A percentile compares a stretch with the other conserved stretches of the same genome.
phyloP scores from a whole-genome alignment of 1,140 invertebrate species.

The Heterodera carotae region DNA sequence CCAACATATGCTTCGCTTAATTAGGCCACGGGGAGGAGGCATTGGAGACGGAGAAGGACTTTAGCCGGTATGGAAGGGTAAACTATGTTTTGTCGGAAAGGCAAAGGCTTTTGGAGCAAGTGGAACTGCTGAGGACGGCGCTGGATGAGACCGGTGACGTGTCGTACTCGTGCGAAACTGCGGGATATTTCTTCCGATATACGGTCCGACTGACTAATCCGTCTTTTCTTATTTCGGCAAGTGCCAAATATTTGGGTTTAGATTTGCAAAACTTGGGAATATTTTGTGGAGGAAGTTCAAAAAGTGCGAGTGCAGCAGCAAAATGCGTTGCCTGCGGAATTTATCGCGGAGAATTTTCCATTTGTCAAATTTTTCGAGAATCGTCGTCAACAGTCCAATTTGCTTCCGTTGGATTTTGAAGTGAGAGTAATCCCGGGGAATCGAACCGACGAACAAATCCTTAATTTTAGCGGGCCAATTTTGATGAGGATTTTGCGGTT shows the following conservation, averaged over 20 bases:
- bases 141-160: constrained; percentile 85
- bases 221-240: background rate
- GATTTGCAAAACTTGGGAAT: constrained; percentile 79
- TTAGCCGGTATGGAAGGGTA: constrained; percentile 94
- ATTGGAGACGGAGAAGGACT: constrained; percentile 97
- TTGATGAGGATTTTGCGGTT: constrained; percentile 84
- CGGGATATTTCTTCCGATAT: constrained; percentile 76
- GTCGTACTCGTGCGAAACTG: constrained; percentile 96
- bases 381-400: constrained; percentile 71
- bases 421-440: constrained; percentile 24
- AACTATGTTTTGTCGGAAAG: constrained; percentile 93
- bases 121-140: constrained; percentile 82
- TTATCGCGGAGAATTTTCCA: constrained; percentile 74
- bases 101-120: constrained; percentile 83
- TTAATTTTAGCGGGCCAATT: constrained; percentile 68
- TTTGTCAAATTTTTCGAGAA: constrained; percentile 87
- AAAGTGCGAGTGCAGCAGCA: constrained; percentile 17
- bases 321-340: background rate
- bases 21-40: constrained; percentile 88
- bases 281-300: constrained; percentile 75
- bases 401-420: constrained; percentile 25
- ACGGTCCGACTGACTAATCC: constrained; percentile 61
- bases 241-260: too few species aligned
- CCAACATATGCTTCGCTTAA: background rate
- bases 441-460: background rate